Conservation (phyloP, 2,888 invertebrate species). For the Cosmopolites sordidus region DNA sequence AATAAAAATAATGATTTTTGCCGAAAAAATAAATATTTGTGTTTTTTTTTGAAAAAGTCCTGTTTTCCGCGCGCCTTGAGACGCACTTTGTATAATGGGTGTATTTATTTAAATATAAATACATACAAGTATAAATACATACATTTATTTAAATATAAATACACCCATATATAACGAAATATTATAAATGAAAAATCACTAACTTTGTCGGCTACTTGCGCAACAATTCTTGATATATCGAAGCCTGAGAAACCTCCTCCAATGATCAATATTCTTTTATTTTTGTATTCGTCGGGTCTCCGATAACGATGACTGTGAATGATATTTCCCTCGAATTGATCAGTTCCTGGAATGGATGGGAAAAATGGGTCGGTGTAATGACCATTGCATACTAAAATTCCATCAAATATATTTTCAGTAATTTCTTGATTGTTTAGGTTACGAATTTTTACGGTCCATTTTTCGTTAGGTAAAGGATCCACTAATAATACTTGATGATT, state of each 20-base stretch:
- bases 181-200: constrained; percentile 21
- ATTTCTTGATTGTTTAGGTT: constrained; percentile 52
- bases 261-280: constrained; percentile 67
- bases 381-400: constrained; percentile 76
- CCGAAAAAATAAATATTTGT: no score
- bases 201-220: constrained; percentile 53
- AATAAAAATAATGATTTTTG: no score
- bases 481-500: constrained; percentile 19
- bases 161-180: no score
- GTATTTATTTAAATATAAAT: no score
- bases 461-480: constrained; percentile 44
- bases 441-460: constrained; percentile 61
- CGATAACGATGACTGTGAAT: constrained; percentile 82
- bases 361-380: constrained; percentile 73
- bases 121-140: no score
- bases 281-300: constrained; percentile 60
- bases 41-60: no score
- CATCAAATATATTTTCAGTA: constrained; percentile 61
- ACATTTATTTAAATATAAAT: no score
- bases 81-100: no score
- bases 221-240: constrained; percentile 64
- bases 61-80: no score
- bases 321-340: constrained; percentile 55
- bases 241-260: constrained; percentile 84
- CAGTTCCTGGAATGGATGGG: constrained; percentile 63